These are phyloP conservation scores for Prunella strophiata DNA, from an alignment of 2,797 vertebrate genomes.

Conservation along the genomic window DNA sequence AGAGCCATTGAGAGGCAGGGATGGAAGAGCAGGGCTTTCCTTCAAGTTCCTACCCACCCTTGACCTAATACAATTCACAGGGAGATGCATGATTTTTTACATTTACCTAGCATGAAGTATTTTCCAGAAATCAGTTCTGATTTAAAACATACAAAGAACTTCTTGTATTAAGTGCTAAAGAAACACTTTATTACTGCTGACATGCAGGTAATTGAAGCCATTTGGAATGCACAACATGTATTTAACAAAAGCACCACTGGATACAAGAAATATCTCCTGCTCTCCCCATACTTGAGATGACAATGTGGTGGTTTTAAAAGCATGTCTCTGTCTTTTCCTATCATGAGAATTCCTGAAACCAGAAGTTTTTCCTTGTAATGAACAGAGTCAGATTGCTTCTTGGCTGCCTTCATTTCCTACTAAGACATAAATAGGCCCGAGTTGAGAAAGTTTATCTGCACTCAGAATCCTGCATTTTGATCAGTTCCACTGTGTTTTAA, in stretches of 20 bases:
- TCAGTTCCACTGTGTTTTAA: background rate
- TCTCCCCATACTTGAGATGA: background rate
- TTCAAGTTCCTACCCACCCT: background rate
- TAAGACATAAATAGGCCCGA: background rate
- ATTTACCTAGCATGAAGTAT: background rate
- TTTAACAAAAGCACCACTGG: background rate
- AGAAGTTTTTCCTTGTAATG: background rate
- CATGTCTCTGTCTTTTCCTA: background rate
- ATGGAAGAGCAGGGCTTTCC: background rate
- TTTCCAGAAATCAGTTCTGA: constrained; percentile 13
- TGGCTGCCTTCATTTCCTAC: background rate
- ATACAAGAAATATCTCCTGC: background rate
- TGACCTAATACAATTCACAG: background rate
- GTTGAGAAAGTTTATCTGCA: background rate
- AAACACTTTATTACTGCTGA: background rate
- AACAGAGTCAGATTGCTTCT: background rate
- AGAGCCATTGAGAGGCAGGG: rapidly evolving
- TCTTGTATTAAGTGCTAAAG: background rate
- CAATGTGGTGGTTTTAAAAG: background rate
- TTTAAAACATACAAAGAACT: background rate
- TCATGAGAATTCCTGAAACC: background rate
- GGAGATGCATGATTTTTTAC: background rate
- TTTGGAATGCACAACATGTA: background rate
- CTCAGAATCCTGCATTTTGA: background rate
- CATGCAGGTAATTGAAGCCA: background rate